Percentiles rank a stretch among this genome's conserved stretches.
phyloP scores from a whole-genome alignment of 1,140 invertebrate species.

The Diorhabda elongata region DNA sequence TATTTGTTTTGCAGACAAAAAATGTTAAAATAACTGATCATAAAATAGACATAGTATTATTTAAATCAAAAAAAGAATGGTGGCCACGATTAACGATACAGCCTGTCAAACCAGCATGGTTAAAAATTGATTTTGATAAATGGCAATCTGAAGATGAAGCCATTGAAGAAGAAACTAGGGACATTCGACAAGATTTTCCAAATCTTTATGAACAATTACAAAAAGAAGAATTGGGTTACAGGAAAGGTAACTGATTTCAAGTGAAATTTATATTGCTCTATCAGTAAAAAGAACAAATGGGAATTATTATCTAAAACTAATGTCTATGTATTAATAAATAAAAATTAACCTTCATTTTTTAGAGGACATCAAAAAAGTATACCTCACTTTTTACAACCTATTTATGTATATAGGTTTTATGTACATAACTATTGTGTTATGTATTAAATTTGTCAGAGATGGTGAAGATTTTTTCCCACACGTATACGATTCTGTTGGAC shows the following conservation, averaged over 20 bases:
- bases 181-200: conserved; percentile 71
- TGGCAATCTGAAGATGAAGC: conserved; percentile 71
- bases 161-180: conserved; percentile 60
- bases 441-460: conserved; percentile 68
- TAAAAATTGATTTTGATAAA: conserved; percentile 87
- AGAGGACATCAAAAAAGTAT: conserved; percentile 80
- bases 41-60: conserved; percentile 71
- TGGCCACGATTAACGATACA: conserved; percentile 79
- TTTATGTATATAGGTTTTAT: conserved; percentile 85
- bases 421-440: conserved; percentile 73
- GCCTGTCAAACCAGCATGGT: conserved; percentile 80
- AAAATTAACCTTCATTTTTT: conserved; percentile 41
- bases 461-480: conserved; percentile 68
- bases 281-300: too few relatives aligned
- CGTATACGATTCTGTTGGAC: conserved; percentile 73
- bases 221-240: conserved; percentile 76
- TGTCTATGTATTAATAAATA: too few relatives aligned
- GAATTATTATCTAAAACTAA: too few relatives aligned
- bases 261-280: too few relatives aligned
- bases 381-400: conserved; percentile 86
- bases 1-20: conserved; percentile 46
- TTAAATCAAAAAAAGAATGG: conserved; percentile 65
- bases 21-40: conserved; percentile 64
- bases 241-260: conserved; percentile 56
- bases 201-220: conserved; percentile 70